Evolutionary conservation across 2,888 invertebrate genomes (phyloP).

Genomic region (Habrosyne pyritoides): DNA sequence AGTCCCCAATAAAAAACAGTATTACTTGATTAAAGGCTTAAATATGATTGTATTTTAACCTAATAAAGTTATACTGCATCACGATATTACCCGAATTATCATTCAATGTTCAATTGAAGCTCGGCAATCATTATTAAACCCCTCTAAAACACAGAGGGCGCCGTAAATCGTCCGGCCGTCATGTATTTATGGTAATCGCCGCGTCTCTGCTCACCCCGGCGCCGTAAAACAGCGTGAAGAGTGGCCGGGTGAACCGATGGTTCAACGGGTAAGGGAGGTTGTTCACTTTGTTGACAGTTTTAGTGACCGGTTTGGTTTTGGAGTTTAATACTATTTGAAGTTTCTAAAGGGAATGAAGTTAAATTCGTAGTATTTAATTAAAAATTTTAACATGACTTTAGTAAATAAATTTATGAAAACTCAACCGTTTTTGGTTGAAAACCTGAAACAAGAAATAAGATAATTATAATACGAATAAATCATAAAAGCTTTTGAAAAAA

Average conservation of each 20-base stretch:
- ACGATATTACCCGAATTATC: neutral
- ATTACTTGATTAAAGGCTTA: neutral
- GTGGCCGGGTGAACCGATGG: conserved; percentile 13
- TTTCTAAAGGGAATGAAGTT: no score
- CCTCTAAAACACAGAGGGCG: conserved; percentile 4
- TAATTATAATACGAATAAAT: no score
- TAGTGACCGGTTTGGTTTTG: neutral
- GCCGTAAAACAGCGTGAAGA: conserved; percentile 25
- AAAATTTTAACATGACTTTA: no score
- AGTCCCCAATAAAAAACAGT: neutral
- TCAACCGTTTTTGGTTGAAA: no score
- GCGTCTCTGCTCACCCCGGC: conserved; percentile 15
- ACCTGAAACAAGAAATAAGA: no score
- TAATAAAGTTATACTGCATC: neutral
- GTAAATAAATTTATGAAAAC: no score
- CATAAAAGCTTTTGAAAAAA: no score
- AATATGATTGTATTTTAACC: neutral
- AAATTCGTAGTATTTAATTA: no score
- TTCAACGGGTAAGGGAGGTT: neutral
- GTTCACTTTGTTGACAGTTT: neutral
- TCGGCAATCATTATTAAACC: conserved; percentile 1
- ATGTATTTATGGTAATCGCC: conserved; percentile 12
- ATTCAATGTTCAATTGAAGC: neutral
- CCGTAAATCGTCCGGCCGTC: conserved; percentile 7
- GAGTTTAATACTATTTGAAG: no score